Conservation (phyloP, 2,888 invertebrate genomes). For the Sclerodermus sp. region DNA sequence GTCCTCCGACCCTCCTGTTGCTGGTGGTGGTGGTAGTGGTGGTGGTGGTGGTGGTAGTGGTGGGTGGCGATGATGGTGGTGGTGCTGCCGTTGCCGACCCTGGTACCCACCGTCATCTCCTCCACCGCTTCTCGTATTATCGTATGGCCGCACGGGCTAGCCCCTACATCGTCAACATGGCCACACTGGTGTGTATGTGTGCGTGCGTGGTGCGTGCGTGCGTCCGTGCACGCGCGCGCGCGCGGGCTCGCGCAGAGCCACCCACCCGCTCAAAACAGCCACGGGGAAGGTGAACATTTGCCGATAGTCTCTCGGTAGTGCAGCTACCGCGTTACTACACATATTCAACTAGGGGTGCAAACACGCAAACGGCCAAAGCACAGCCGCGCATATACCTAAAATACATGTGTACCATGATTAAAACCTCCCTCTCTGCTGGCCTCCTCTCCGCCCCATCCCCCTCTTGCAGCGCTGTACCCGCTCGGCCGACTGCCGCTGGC, state of each 20-base stretch:
- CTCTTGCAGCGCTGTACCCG: not conserved
- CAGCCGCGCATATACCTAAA: not conserved
- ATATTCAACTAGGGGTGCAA: no score
- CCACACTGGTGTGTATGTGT: no score
- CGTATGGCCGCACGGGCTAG: slow-evolving; percentile 45
- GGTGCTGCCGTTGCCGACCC: no score
- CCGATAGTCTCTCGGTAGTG: no score
- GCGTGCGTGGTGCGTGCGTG: no score
- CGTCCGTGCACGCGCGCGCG: slow-evolving; percentile 15
- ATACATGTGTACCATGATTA: slow-evolving; percentile 44
- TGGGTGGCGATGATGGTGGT: not conserved
- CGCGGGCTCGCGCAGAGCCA: slow-evolving; percentile 7
- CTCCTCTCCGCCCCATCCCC: slow-evolving; percentile 2
- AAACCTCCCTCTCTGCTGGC: slow-evolving; percentile 20
- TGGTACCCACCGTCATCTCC: slow-evolving; percentile 9
- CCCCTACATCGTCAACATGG: slow-evolving; percentile 52
- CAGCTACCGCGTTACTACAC: no score
- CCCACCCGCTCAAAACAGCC: no score
- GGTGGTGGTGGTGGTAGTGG: not conserved
- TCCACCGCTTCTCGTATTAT: slow-evolving; percentile 42
- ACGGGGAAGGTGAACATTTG: no score
- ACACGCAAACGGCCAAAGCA: no score
- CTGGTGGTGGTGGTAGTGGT: not conserved
- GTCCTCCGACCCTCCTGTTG: slow-evolving; percentile 16
- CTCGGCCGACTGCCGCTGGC: slow-evolving; percentile 31